Conservation (phyloP, 2,113 vertebrate genomes). For the Scopus umbretta region DNA sequence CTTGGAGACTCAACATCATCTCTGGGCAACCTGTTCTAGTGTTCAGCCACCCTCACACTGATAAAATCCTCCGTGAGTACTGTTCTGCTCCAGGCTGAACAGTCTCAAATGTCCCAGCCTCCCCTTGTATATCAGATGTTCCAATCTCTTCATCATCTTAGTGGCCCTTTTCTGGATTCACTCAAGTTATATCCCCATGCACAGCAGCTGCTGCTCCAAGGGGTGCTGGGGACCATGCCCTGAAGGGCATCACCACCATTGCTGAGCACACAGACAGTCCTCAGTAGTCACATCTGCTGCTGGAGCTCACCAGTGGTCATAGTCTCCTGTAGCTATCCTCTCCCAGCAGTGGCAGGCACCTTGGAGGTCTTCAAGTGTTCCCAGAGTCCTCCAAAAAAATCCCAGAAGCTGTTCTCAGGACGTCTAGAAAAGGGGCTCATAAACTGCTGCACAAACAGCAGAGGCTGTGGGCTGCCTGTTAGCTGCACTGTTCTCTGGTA, state of each 20-base stretch:
- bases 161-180: not conserved
- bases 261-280: not conserved
- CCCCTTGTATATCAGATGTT: rapidly evolving
- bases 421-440: not conserved
- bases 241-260: not conserved
- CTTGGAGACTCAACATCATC: not conserved
- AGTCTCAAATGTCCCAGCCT: not conserved
- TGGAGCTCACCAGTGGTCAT: rapidly evolving
- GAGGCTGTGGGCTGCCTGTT: not conserved
- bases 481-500: not conserved
- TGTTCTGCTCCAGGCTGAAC: not conserved
- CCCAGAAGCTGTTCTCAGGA: not conserved
- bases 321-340: not conserved
- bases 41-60: not conserved
- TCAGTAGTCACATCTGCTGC: not conserved
- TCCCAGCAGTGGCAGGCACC: not conserved
- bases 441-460: not conserved
- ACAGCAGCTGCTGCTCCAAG: not conserved
- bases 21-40: not conserved
- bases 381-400: not conserved
- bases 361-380: not conserved
- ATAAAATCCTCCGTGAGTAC: not conserved
- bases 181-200: not conserved
- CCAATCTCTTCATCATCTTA: not conserved
- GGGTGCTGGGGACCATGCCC: not conserved